Evolutionary conservation across 2,113 vertebrate genomes (phyloP).

Genomic region (Amphilophus citrinellus): DNA sequence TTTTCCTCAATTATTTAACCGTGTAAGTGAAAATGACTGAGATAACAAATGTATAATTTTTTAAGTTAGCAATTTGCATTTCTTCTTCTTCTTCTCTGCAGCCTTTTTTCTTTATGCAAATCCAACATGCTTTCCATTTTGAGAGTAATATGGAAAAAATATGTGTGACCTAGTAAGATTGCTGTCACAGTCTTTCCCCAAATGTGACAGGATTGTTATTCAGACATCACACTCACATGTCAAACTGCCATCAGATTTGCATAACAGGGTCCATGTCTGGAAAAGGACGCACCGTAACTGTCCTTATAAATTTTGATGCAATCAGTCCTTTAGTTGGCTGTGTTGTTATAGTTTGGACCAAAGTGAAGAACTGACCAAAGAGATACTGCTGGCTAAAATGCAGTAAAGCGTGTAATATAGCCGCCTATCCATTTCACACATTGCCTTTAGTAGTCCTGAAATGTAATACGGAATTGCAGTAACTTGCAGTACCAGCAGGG

Average conservation of each 20-base stretch:
- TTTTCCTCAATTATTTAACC: neutral
- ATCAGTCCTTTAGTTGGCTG: neutral
- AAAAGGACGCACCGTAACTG: neutral
- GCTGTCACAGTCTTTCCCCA: neutral
- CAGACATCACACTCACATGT: slow-evolving; percentile 5
- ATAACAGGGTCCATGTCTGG: neutral
- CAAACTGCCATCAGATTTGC: neutral
- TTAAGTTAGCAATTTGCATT: neutral
- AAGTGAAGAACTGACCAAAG: neutral
- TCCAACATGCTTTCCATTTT: neutral
- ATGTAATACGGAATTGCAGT: no score
- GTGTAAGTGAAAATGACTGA: neutral
- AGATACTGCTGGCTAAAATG: no score
- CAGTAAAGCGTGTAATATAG: no score
- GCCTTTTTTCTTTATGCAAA: neutral
- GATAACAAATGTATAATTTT: neutral
- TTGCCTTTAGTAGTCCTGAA: no score
- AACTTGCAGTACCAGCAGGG: no score
- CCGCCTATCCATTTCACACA: no score
- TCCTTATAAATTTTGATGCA: neutral
- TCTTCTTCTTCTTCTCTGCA: neutral
- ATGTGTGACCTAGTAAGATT: neutral
- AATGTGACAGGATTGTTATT: neutral
- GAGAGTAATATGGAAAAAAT: neutral
- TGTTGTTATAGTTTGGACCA: neutral